Evolutionary conservation across 2,113 vertebrate species (phyloP), one percentile per base, ranked within the genome.

Genomic region (Eulemur rufifrons): DNA sequence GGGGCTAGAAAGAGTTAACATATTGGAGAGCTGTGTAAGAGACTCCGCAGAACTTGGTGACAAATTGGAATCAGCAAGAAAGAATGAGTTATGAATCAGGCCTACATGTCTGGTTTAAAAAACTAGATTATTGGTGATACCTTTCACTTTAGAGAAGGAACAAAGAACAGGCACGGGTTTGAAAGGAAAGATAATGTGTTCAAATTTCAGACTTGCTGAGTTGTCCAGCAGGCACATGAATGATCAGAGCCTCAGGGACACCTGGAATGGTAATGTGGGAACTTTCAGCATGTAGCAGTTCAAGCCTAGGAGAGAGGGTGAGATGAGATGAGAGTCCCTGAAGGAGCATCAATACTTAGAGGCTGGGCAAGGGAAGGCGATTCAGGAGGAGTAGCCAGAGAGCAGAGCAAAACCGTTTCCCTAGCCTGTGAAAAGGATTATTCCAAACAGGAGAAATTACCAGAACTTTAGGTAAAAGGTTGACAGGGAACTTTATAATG

Each of bases 301-400:
- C 29, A 63, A 39, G 29, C 32, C 77, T n/a, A 54, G 50, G 86
- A 8, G 86, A 8, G 52, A 27, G 52, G 13, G 3, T 6, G 34
- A 39, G 34, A 12, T 25, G 20, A 27, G 42, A 10, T 0, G 25
- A 2, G 5, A 23, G 11, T 25, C 10, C 15, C 45, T 8, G 2
- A 7, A n/a, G 20, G 45, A 37, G 32, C 37, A 29, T 47, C 13
- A n/a, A 8, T 4, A 37, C 89, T 61, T 6, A 3, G 39, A 18
- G 47, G 37, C 50, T 34, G 23, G 52, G 0, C 37, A 14, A 61
- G 13, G 63, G 54, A 20, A 7, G 52, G 74, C 52, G 3, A 8
- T 25, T 45, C 20, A 6, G 56, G 29, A 45, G 52, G 64, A 59
- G 64, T 5, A 9, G n/a, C 64, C 25, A 34, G 32, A 66, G 29